Conservation (phyloP, 1,140 invertebrate species). For the Drosophila tristis region DNA sequence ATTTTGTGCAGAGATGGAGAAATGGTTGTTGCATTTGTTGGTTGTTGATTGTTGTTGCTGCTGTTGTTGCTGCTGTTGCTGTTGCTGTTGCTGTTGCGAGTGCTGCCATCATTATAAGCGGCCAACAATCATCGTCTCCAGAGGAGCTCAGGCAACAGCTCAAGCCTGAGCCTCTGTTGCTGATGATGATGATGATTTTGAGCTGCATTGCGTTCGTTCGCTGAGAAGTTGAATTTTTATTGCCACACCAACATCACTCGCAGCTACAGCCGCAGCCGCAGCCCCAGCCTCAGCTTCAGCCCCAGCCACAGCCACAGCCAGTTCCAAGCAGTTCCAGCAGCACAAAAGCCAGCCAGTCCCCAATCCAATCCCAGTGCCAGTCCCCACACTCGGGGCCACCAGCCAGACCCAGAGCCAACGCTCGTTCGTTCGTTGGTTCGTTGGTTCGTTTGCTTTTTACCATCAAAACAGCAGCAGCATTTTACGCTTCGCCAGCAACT, state of each 20-base stretch:
- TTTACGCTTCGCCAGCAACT: constrained; percentile 80
- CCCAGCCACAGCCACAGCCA: constrained; percentile 29
- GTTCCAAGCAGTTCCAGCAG: constrained; percentile 37
- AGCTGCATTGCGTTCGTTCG: no score
- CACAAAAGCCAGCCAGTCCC: constrained; percentile 42
- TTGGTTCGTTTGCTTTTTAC: no score
- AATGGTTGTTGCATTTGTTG: constrained; percentile 51
- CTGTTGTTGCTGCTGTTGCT: no score
- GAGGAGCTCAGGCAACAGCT: constrained; percentile 10
- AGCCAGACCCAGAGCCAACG: constrained; percentile 11
- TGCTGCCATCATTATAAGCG: constrained; percentile 70
- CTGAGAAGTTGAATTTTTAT: constrained; percentile 68
- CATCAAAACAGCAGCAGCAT: constrained; percentile 31
- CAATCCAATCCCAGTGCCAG: constrained; percentile 2
- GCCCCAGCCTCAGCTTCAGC: constrained; percentile 15
- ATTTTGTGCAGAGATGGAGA: constrained; percentile 36
- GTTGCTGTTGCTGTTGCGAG: no score
- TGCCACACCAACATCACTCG: constrained; percentile 65
- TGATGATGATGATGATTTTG: constrained; percentile 45
- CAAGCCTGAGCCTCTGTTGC: constrained; percentile 24
- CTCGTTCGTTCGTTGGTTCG: not conserved
- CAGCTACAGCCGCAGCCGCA: not conserved
- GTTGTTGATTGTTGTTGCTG: no score
- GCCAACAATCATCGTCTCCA: constrained; percentile 53
- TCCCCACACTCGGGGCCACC: constrained; percentile 4